These are phyloP conservation scores for Chelmon rostratus DNA, from an alignment of 2,797 vertebrate species.

Conservation along the genomic window DNA sequence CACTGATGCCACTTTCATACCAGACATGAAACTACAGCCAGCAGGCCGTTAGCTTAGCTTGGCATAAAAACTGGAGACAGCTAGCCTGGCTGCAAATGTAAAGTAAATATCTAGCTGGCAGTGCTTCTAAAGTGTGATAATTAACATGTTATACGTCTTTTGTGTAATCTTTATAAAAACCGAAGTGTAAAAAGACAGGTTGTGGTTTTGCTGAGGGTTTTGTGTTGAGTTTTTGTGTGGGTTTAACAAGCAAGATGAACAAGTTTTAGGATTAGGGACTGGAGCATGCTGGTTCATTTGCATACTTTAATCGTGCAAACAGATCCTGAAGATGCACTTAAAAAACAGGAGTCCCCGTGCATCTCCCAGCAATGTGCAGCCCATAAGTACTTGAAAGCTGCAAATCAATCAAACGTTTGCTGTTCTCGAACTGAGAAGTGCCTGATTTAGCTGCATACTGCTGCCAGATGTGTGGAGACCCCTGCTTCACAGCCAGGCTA, in stretches of 20 bases:
- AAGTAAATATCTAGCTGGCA: not conserved
- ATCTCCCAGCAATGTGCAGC: not conserved
- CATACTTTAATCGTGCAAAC: not conserved
- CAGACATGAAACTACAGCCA: not conserved
- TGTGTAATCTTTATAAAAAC: not conserved
- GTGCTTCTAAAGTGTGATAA: not conserved
- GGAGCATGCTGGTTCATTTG: not conserved
- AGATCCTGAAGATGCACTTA: not conserved
- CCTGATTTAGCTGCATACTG: not conserved
- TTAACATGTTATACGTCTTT: not conserved
- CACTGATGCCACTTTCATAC: not conserved
- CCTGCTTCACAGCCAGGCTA: not conserved
- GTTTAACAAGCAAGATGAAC: no score
- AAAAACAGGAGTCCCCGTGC: not conserved
- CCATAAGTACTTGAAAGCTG: not conserved
- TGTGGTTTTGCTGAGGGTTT: no score
- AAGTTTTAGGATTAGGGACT: not conserved
- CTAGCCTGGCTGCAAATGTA: not conserved
- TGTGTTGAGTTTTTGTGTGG: no score
- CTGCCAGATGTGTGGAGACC: not conserved
- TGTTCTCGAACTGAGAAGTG: not conserved
- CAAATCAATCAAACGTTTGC: slow-evolving; percentile 1
- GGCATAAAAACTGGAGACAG: not conserved
- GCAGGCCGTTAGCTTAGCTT: not conserved
- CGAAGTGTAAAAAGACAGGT: not conserved